Evolutionary conservation across 2,888 invertebrate genomes (phyloP).

Genomic region (Pseudococcus jackbeardsleyi): DNA sequence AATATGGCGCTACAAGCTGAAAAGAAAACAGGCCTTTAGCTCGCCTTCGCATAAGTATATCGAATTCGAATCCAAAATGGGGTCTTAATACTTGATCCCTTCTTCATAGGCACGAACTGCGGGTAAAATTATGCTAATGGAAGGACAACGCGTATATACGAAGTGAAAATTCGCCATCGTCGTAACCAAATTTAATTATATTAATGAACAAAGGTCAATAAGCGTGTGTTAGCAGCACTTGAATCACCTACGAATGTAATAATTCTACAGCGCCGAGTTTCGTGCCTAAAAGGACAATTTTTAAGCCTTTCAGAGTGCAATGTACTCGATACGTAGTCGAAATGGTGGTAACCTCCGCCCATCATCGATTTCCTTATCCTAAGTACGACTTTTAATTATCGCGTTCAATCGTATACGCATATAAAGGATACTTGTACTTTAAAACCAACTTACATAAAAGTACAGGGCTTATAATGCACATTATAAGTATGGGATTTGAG

Average conservation of each 20-base stretch:
- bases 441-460: too few relatives aligned
- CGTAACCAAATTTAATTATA: background rate
- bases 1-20: background rate
- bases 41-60: background rate
- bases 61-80: too few relatives aligned
- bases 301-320: background rate
- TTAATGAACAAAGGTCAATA: background rate
- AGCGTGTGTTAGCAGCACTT: background rate
- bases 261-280: background rate
- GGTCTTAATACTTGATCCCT: background rate
- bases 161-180: background rate
- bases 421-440: too few relatives aligned
- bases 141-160: background rate
- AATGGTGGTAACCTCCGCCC: too few relatives aligned
- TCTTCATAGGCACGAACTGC: background rate
- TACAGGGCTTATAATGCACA: background rate
- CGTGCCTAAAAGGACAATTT: background rate
- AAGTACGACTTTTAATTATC: too few relatives aligned
- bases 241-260: background rate
- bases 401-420: too few relatives aligned
- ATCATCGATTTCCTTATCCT: too few relatives aligned
- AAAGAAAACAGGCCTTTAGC: background rate
- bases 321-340: background rate
- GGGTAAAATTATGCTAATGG: background rate
- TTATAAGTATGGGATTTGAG: background rate